Evolutionary conservation across 2,797 vertebrate species (phyloP), one percentile per base, ranked within the genome.

Genomic region (Pagetopsis macropterus): DNA sequence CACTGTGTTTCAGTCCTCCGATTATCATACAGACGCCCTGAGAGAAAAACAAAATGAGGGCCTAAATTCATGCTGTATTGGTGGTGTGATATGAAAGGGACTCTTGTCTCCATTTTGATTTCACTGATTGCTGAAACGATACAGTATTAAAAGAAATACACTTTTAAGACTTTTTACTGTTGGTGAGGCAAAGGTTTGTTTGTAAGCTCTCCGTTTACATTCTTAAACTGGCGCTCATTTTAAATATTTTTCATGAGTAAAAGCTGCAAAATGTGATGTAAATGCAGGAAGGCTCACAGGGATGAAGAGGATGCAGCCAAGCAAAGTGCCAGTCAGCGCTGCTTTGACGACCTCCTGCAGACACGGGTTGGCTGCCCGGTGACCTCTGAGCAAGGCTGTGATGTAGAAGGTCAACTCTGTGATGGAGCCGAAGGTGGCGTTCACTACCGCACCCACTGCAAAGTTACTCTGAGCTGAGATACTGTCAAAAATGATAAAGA

Each of bases 11-110:
- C 83, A 96, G 92, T 12, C 96, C 97, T 11, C 96, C 96, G 0
- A 97, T 96, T 46, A 98, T 94, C 97, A 97, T 97, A 78, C 96
- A 96, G 71, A 97, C 88, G 4, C 96, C 96, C 97, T 98, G 44
- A 74, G 37, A 52, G 54, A 78, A 48, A 65, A 19, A 81, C 64
- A 62, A 16, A 70, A 9, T n/a, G 46, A 5, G 9, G 21, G 4
- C 3, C 45, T 3, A 46, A 3, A 58, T 56, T 70, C 1, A 50
- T 6, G 10, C 14, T 17, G 17, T 3, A 7, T 65, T 31, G 15
- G 5, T 54, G n/a, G 41, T 43, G 5, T 52, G 9, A 17, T 44
- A 3, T 58, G 3, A 63, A 61, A 4, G 21, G 50, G 33, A 69
- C 46, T 48, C 37, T 49, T 31, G 33, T 33, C 11, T 21, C 56